These are phyloP conservation scores for Procavia capensis DNA, from an alignment of 2,113 vertebrate species.

Conservation along the genomic window DNA sequence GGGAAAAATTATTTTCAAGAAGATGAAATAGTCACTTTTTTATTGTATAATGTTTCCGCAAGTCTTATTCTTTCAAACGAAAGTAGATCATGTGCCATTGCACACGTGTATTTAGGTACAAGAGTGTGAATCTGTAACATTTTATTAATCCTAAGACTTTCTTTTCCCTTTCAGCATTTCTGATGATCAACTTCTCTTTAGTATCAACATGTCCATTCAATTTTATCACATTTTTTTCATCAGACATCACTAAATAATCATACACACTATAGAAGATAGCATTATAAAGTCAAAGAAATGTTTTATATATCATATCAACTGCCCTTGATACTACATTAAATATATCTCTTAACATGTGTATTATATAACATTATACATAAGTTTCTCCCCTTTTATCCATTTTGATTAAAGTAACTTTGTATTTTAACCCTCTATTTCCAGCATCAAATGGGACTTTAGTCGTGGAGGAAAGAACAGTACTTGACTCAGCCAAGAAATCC, in stretches of 20 bases:
- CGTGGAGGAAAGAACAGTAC: neutral
- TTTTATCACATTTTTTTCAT: slow-evolving; percentile 24
- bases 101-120: neutral
- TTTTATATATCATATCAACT: neutral
- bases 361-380: neutral
- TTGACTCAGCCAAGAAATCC: neutral
- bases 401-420: slow-evolving; percentile 44
- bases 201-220: neutral
- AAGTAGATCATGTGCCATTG: neutral
- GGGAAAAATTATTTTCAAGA: neutral
- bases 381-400: neutral
- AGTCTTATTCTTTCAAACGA: slow-evolving; percentile 36
- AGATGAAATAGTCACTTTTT: slow-evolving; percentile 17
- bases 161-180: slow-evolving; percentile 30
- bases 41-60: neutral
- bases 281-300: neutral
- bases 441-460: neutral
- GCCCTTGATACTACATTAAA: neutral
- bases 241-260: neutral
- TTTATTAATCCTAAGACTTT: neutral
- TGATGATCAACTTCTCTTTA: slow-evolving; percentile 15
- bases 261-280: neutral
- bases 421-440: slow-evolving; percentile 56
- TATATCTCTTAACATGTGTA: neutral
- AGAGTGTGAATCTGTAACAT: neutral